Base-by-base conservation (phyloP, 37 sponge, comb jelly and placozoan species). In the Hexactinellida sp. region DNA sequence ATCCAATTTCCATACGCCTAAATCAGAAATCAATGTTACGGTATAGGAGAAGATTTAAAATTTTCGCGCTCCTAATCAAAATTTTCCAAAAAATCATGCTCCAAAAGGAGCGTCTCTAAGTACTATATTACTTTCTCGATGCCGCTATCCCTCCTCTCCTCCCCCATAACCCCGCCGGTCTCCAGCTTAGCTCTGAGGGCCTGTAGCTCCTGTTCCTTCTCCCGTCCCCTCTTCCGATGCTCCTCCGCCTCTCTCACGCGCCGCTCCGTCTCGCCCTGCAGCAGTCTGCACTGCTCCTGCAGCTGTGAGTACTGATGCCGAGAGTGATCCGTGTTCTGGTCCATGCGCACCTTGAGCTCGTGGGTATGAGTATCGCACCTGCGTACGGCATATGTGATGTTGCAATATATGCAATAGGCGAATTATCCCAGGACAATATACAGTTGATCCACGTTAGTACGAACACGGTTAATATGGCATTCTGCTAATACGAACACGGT, bases 251-350 rank as follows among this genome's bases (percentile, higher is more conserved):
- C 76, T n/a, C 76, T 63, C 34, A n/a, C 76, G 3, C 76, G 3
- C 34, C 76, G 3, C 76, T 63, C 76, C 13, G 76, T 63, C 76
- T 63, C 76, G 3, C 19, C 76, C 34, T 63, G 21, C 28, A 63
- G 76, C 76, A 63, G 76, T 63, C 76, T n/a, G 34, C 76, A 63
- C 76, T 63, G 76, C 76, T 63, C 76, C 76, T 63, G 76, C 30
- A 63, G 76, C 76, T 63, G 76, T 10, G 76, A 63, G 34, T 63
- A 63, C 76, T 63, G 76, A 3, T n/a, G 21, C 5, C 76, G 25
- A 32, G 76, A 23, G 13, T 63, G 76, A 21, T 63, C 76, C 13
- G 76, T 63, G 34, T 63, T 63, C 76, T 63, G 28, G 34, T 63
- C 76, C 76, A 63, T 63, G 3, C 76, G 25, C 76, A 21, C 28